Evolutionary conservation across 2,797 vertebrate genomes (phyloP).

Genomic region (Mus spretus): DNA sequence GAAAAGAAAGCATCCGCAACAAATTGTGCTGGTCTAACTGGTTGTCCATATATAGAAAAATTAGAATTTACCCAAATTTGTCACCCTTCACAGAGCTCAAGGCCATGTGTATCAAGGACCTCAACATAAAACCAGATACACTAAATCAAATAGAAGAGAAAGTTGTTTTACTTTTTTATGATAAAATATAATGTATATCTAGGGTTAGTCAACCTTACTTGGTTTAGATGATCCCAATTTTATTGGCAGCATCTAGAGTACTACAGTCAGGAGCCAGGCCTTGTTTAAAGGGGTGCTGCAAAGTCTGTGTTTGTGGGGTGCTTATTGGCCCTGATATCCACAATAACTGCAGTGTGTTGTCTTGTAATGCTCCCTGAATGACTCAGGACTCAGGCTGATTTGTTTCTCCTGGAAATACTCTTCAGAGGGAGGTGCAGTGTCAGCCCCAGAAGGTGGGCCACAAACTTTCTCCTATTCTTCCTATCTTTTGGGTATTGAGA

Average conservation of each 20-base stretch:
- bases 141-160: not conserved
- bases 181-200: not conserved
- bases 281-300: too few relatives aligned
- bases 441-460: not conserved
- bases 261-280: too few relatives aligned
- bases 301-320: too few relatives aligned
- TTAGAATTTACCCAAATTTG: too few relatives aligned
- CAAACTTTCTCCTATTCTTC: not conserved
- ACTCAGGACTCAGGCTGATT: not conserved
- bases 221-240: not conserved
- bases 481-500: not conserved
- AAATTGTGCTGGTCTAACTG: too few relatives aligned
- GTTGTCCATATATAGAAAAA: too few relatives aligned
- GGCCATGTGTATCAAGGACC: too few relatives aligned
- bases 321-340: too few relatives aligned
- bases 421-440: not conserved
- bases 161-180: not conserved
- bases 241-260: too few relatives aligned
- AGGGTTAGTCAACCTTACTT: not conserved
- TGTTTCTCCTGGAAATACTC: not conserved
- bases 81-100: too few relatives aligned
- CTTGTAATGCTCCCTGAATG: not conserved
- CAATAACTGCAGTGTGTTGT: not conserved
- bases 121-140: too few relatives aligned
- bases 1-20: too few relatives aligned